Conservation (phyloP, 2,888 invertebrate species). For the Tetheella fluctuosa region DNA sequence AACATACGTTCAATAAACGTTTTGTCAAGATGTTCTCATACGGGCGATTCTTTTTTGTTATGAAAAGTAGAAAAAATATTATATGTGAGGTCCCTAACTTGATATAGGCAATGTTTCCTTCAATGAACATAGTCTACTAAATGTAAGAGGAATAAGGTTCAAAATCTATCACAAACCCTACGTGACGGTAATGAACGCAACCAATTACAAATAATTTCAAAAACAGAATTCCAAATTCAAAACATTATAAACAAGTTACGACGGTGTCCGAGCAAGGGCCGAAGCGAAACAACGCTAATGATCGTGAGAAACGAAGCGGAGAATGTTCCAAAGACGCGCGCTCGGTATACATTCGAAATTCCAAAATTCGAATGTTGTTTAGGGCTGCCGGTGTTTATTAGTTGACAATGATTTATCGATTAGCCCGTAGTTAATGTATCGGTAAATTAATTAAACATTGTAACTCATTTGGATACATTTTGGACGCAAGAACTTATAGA, state of each 20-base stretch:
- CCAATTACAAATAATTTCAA: constrained; percentile 12
- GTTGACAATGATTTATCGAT: constrained; percentile 5
- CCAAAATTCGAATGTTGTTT: constrained; percentile 43
- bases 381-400: constrained; percentile 6
- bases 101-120: not conserved
- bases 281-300: constrained; percentile 36
- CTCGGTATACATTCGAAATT: constrained; percentile 38
- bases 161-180: not conserved
- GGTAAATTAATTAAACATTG: not conserved
- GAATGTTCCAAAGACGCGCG: constrained; percentile 35
- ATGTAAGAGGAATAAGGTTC: not conserved
- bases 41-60: constrained; percentile 15
- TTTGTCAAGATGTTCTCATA: constrained; percentile 25
- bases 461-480: not conserved
- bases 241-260: constrained; percentile 10
- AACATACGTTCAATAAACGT: constrained; percentile 13
- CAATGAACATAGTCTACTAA: not conserved
- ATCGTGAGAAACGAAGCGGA: constrained; percentile 48
- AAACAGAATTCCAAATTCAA: constrained; percentile 13
- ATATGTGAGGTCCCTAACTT: not conserved
- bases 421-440: not conserved
- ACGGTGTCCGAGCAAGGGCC: not conserved
- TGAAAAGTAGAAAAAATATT: not conserved
- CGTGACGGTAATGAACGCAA: not conserved
- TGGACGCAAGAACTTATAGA: not conserved